These are phyloP conservation scores for Eupithecia vulgata DNA, from an alignment of 2,888 invertebrate species.

Conservation along the genomic window DNA sequence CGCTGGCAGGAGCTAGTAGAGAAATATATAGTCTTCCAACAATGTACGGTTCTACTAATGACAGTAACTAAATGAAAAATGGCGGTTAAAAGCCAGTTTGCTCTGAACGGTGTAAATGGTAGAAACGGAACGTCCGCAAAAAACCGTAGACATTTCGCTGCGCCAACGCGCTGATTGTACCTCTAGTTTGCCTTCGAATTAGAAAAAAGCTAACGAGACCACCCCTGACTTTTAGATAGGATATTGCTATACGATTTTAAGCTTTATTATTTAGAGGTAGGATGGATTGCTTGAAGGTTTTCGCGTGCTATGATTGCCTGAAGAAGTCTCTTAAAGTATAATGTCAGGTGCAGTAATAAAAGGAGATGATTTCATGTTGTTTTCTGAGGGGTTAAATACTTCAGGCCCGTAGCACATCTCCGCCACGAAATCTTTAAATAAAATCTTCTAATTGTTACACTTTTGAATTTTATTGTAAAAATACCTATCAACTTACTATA, in stretches of 20 bases:
- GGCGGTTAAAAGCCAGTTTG: neutral
- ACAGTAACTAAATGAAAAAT: neutral
- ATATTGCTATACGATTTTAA: slow-evolving; percentile 29
- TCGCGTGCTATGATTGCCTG: neutral
- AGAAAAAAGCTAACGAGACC: slow-evolving; percentile 50
- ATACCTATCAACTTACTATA: too few species aligned
- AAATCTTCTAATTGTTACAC: too few species aligned
- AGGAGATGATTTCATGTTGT: neutral
- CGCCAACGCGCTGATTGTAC: slow-evolving; percentile 51
- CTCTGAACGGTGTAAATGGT: slow-evolving; percentile 6
- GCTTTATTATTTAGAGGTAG: slow-evolving; percentile 1
- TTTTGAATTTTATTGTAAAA: too few species aligned
- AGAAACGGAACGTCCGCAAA: slow-evolving; percentile 22
- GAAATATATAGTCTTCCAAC: neutral
- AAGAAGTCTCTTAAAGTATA: too few species aligned
- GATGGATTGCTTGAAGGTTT: neutral
- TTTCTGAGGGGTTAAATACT: neutral
- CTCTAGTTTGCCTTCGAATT: slow-evolving; percentile 54
- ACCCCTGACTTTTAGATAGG: slow-evolving; percentile 15
- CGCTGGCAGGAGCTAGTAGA: neutral
- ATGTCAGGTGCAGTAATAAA: too few species aligned
- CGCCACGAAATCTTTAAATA: too few species aligned
- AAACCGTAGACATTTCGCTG: slow-evolving; percentile 35
- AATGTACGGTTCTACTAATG: neutral
- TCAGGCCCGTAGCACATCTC: too few species aligned